These are phyloP conservation scores for Lucinisca nassula DNA, from an alignment of 2,888 invertebrate species.

Conservation along the genomic window DNA sequence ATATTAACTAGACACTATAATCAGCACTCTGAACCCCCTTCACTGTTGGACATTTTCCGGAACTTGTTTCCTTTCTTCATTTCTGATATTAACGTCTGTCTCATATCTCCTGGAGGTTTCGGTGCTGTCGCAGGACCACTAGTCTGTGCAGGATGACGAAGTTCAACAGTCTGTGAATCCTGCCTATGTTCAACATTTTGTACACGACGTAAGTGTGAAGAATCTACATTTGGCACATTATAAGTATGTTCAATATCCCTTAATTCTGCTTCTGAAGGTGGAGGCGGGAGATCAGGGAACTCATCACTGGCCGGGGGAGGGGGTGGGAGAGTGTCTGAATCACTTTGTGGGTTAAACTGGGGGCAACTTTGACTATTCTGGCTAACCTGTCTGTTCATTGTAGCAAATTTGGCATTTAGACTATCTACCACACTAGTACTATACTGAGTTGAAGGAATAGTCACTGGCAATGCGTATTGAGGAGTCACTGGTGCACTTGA, in stretches of 20 bases:
- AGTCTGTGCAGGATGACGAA: not conserved
- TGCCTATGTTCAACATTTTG: slow-evolving; percentile 32
- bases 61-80: slow-evolving; percentile 73
- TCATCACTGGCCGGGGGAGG: slow-evolving; percentile 45
- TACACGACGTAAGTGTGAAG: slow-evolving; percentile 41
- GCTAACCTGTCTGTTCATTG: slow-evolving; percentile 72
- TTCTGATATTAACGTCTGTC: slow-evolving; percentile 75
- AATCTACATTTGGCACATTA: slow-evolving; percentile 73
- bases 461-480: slow-evolving; percentile 69
- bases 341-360: not conserved
- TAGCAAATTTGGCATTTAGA: slow-evolving; percentile 79
- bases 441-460: slow-evolving; percentile 47
- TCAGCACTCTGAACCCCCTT: slow-evolving; percentile 73
- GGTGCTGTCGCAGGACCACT: slow-evolving; percentile 22
- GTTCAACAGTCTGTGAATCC: slow-evolving; percentile 14
- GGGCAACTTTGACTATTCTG: slow-evolving; percentile 44
- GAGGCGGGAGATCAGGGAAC: slow-evolving; percentile 81
- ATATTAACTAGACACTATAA: too few species aligned
- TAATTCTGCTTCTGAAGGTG: slow-evolving; percentile 83
- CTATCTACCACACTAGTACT: slow-evolving; percentile 73
- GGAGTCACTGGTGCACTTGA: slow-evolving; percentile 63
- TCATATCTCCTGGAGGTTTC: slow-evolving; percentile 49
- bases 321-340: slow-evolving; percentile 8
- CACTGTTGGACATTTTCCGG: slow-evolving; percentile 66
- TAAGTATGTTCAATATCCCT: slow-evolving; percentile 79